phyloP scores from a whole-genome alignment of 2,113 vertebrate genomes.

The Pantherophis guttatus region DNA sequence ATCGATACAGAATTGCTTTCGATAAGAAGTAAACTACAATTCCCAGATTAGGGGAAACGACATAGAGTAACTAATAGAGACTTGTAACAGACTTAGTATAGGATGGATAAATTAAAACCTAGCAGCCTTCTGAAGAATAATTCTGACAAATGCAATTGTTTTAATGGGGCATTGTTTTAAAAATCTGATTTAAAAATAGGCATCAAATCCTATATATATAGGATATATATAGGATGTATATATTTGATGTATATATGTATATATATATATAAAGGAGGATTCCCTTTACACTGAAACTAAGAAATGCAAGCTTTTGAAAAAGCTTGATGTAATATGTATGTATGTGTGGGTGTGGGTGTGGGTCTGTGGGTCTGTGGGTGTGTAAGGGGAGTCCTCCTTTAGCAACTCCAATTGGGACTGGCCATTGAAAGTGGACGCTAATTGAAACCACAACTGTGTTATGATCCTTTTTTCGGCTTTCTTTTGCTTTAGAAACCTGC shows the following conservation, averaged over 20 bases:
- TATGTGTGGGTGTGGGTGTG: too few species aligned
- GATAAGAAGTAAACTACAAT: background rate
- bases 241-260: too few species aligned
- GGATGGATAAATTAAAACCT: background rate
- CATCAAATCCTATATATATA: too few species aligned
- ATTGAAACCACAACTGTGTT: background rate
- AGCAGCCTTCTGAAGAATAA: too few species aligned
- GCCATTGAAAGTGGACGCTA: background rate
- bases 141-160: background rate
- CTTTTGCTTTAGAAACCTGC: background rate
- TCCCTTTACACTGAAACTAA: too few species aligned
- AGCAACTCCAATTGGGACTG: background rate
- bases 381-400: background rate
- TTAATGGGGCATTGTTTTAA: background rate
- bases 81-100: background rate
- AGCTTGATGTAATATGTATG: background rate
- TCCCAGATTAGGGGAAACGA: background rate
- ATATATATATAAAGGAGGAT: too few species aligned
- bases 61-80: background rate
- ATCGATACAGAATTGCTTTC: background rate
- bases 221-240: too few species aligned
- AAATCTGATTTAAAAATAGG: background rate
- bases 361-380: too few species aligned
- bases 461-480: background rate
- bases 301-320: background rate